These are phyloP conservation scores for Mustela lutreola DNA, from an alignment of 2,113 vertebrate genomes.

Conservation along the genomic window DNA sequence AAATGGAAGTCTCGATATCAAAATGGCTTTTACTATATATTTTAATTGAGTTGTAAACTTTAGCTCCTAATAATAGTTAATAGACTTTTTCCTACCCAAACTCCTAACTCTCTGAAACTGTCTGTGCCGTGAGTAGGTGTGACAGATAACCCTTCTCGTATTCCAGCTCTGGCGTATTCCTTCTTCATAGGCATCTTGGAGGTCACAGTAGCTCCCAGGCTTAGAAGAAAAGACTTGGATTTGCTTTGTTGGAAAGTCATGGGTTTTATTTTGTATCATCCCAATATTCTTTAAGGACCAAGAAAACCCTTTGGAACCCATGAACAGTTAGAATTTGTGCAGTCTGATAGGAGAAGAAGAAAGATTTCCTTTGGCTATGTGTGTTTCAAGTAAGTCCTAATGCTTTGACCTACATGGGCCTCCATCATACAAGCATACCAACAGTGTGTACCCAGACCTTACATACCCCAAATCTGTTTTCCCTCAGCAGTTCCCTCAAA, in stretches of 20 bases:
- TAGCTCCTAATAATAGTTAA: background rate
- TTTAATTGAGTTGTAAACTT: conserved; percentile 57
- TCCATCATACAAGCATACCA: background rate
- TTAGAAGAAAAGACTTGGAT: conserved; percentile 49
- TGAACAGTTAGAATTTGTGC: background rate
- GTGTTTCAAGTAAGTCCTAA: background rate
- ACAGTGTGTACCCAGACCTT: background rate
- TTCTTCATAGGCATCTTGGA: background rate
- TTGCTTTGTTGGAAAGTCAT: conserved; percentile 50
- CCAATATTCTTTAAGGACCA: conserved; percentile 28
- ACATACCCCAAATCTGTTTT: conserved; percentile 10
- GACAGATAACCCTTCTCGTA: background rate
- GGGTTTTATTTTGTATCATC: conserved; percentile 52
- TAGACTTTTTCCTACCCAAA: background rate
- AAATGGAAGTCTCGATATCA: conserved; percentile 40
- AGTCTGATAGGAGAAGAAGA: background rate
- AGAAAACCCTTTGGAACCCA: conserved; percentile 22
- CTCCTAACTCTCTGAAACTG: background rate
- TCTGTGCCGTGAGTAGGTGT: background rate
- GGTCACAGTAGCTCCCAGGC: background rate
- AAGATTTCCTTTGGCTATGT: background rate
- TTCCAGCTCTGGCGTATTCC: background rate
- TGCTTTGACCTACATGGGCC: background rate
- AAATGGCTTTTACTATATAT: conserved; percentile 13
- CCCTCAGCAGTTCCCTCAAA: background rate